Evolutionary conservation across 1,140 invertebrate genomes (phyloP).

Genomic region (Hermetia illucens): DNA sequence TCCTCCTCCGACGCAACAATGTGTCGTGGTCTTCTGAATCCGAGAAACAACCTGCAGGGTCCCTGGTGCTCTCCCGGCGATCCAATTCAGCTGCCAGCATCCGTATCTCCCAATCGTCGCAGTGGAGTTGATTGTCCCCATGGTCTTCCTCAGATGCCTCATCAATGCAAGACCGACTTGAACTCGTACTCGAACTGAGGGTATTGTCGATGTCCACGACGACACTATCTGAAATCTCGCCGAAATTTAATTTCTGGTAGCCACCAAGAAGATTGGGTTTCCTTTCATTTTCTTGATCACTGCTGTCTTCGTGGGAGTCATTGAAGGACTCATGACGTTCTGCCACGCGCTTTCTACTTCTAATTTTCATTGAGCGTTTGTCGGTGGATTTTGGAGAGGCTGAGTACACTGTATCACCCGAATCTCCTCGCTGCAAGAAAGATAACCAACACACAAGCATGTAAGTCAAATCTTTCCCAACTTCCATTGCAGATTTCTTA

Average conservation of each 20-base stretch:
- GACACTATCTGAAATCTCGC: slow-evolving; percentile 17
- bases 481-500: no score
- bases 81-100: slow-evolving; percentile 62
- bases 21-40: slow-evolving; percentile 17
- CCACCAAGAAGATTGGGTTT: slow-evolving; percentile 20
- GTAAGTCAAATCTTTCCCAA: no score
- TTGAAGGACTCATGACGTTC: no score
- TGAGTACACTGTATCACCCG: slow-evolving; percentile 41
- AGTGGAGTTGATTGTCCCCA: slow-evolving; percentile 10
- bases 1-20: slow-evolving; percentile 18
- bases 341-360: background rate
- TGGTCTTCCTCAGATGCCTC: slow-evolving; percentile 18
- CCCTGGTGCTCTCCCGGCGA: slow-evolving; percentile 34
- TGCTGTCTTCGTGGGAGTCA: slow-evolving; percentile 37
- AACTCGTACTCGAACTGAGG: slow-evolving; percentile 23
- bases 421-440: slow-evolving; percentile 36
- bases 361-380: slow-evolving; percentile 5
- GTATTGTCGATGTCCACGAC: slow-evolving; percentile 28
- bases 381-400: no score
- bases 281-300: slow-evolving; percentile 34
- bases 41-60: slow-evolving; percentile 19
- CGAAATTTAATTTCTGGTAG: background rate
- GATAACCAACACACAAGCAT: no score
- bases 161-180: slow-evolving; percentile 17
- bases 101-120: slow-evolving; percentile 57